A percentile compares a stretch with the other conserved stretches of the same genome.
phyloP scores from a whole-genome alignment of 2,797 vertebrate species.

The Amniataba percoides region DNA sequence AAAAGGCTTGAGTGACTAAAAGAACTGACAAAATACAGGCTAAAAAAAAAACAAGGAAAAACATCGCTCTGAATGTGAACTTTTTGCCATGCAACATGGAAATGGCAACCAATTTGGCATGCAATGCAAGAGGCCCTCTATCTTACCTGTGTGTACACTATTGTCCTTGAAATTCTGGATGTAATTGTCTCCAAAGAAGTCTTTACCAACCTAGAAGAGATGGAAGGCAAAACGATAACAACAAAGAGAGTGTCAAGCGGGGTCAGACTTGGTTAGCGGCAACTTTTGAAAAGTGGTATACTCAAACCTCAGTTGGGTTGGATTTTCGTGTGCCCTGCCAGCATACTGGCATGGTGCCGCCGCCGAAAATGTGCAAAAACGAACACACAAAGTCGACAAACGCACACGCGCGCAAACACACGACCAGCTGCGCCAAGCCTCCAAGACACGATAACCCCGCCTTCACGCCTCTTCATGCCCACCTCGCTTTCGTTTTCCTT shows the following conservation, averaged over 20 bases:
- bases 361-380: slow-evolving; percentile 77
- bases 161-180: slow-evolving; percentile 95
- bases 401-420: slow-evolving; percentile 78
- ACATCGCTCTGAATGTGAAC: slow-evolving; percentile 30
- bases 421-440: slow-evolving; percentile 87
- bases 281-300: slow-evolving; percentile 83
- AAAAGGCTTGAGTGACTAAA: slow-evolving; percentile 22
- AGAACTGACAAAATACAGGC: slow-evolving; percentile 35
- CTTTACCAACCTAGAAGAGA: slow-evolving; percentile 92
- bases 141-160: slow-evolving; percentile 92
- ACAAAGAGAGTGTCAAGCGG: slow-evolving; percentile 80
- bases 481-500: slow-evolving; percentile 77
- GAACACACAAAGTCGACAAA: slow-evolving; percentile 81
- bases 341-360: slow-evolving; percentile 83
- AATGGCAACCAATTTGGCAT: slow-evolving; percentile 63
- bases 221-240: slow-evolving; percentile 79
- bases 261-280: slow-evolving; percentile 88
- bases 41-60: slow-evolving; percentile 25
- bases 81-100: slow-evolving; percentile 45
- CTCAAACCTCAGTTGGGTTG: slow-evolving; percentile 82
- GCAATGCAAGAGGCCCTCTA: slow-evolving; percentile 14
- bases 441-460: slow-evolving; percentile 85
- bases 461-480: slow-evolving; percentile 84
- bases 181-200: slow-evolving; percentile 97
- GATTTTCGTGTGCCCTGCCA: slow-evolving; percentile 81